These are phyloP conservation scores for Cyphomyrmex costatus DNA, from an alignment of 1,140 invertebrate genomes.

Conservation along the genomic window DNA sequence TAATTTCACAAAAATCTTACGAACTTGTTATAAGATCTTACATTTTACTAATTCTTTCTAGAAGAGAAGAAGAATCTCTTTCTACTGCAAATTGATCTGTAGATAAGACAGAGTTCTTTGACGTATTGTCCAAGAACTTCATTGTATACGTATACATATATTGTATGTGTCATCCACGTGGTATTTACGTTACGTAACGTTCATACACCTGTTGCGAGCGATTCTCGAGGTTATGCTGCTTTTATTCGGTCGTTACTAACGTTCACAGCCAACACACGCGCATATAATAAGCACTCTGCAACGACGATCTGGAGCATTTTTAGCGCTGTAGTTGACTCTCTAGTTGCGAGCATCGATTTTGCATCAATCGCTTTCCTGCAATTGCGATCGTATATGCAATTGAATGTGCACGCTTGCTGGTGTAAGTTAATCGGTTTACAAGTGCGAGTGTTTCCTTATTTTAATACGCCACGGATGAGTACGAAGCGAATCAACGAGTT, in stretches of 20 bases:
- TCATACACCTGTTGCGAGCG: constrained; percentile 36
- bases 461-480: constrained; percentile 31
- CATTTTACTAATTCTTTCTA: not conserved
- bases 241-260: constrained; percentile 20
- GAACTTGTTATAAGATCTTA: not conserved
- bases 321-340: not conserved
- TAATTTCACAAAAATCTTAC: not conserved
- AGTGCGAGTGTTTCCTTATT: constrained; percentile 28
- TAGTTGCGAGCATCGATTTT: constrained; percentile 16
- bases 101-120: not conserved
- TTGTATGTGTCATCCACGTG: not conserved
- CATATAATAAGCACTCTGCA: constrained; percentile 11
- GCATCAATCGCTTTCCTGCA: not conserved
- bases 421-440: constrained; percentile 29
- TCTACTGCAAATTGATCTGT: constrained; percentile 8
- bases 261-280: not conserved
- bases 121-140: constrained; percentile 2
- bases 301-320: constrained; percentile 1
- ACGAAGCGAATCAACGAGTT: not conserved
- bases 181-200: constrained; percentile 25
- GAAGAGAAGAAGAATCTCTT: not conserved
- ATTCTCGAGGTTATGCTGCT: constrained; percentile 8
- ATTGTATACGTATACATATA: not conserved
- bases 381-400: not conserved
- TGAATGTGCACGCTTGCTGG: not conserved